These are phyloP conservation scores for Callyntrura guangdongensis DNA, from an alignment of 2,888 invertebrate genomes.

Conservation along the genomic window DNA sequence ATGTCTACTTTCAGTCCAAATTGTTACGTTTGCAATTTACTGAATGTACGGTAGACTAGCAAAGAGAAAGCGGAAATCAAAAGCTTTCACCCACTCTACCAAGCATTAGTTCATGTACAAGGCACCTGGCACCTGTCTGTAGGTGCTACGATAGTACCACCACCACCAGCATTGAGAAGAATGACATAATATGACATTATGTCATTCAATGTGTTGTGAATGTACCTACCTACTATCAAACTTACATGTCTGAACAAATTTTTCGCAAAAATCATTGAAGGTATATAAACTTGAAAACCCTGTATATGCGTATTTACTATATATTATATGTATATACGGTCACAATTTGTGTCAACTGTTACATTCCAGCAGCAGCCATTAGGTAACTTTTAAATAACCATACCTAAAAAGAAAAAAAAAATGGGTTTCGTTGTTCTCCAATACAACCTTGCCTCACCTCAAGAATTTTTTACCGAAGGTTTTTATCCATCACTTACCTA, in stretches of 20 bases:
- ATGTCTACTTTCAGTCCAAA: not conserved
- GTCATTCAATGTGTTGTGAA: not conserved
- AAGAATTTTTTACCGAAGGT: too few relatives aligned
- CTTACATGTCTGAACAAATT: not conserved
- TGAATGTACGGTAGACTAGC: not conserved
- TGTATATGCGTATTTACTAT: not conserved
- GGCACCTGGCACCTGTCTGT: too few relatives aligned
- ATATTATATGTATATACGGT: too few relatives aligned
- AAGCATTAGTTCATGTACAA: too few relatives aligned
- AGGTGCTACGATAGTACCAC: not conserved
- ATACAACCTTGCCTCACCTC: too few relatives aligned
- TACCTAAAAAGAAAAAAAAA: not conserved
- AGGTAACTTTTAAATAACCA: constrained; percentile 16
- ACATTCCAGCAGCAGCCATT: not conserved
- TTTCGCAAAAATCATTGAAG: not conserved
- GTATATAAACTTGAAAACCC: not conserved
- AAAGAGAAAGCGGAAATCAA: constrained; percentile 24
- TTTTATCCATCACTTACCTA: too few relatives aligned
- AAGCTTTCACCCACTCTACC: not conserved
- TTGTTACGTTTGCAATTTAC: not conserved
- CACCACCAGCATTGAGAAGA: not conserved
- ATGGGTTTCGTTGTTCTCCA: constrained; percentile 7
- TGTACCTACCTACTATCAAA: not conserved
- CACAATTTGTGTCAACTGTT: constrained; percentile 18
- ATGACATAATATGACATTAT: not conserved